Percentiles rank a stretch among this genome's conserved stretches.
Conservation (phyloP, 1,140 invertebrate genomes). For the Globodera rostochiensis region DNA sequence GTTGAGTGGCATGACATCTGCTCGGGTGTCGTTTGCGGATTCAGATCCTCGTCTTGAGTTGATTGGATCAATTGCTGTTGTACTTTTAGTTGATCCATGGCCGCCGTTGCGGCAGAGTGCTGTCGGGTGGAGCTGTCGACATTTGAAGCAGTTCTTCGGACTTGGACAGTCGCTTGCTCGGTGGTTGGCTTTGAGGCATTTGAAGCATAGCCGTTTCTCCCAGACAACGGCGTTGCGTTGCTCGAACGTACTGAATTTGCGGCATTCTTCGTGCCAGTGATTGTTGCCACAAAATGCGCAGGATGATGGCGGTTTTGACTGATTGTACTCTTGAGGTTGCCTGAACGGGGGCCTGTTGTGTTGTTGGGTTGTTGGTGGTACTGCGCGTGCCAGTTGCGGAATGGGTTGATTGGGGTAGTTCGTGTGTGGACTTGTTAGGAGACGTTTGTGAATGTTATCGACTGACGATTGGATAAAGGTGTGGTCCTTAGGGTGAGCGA, state of each 20-base stretch:
- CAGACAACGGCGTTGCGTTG: background rate
- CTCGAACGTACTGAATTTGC: background rate
- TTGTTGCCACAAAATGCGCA: background rate
- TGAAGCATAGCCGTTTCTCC: background rate
- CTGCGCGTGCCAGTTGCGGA: background rate
- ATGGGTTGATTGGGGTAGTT: background rate
- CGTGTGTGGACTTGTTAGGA: background rate
- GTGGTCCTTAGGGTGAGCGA: background rate
- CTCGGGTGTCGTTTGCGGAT: background rate
- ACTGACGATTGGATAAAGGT: background rate
- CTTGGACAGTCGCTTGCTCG: background rate
- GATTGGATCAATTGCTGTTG: background rate
- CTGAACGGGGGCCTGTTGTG: too few relatives aligned
- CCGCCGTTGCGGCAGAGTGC: background rate
- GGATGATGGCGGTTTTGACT: background rate
- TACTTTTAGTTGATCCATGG: too few relatives aligned
- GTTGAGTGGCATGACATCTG: too few relatives aligned
- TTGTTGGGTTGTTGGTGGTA: too few relatives aligned
- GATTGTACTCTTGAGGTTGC: too few relatives aligned
- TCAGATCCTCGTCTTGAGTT: background rate
- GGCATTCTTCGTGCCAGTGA: background rate
- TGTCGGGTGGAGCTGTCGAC: background rate
- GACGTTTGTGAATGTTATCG: background rate
- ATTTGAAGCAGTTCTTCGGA: background rate
- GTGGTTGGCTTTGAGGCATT: conserved; percentile 2